Base-by-base conservation (phyloP, 2,888 invertebrate species). In the Amorpha juglandis region DNA sequence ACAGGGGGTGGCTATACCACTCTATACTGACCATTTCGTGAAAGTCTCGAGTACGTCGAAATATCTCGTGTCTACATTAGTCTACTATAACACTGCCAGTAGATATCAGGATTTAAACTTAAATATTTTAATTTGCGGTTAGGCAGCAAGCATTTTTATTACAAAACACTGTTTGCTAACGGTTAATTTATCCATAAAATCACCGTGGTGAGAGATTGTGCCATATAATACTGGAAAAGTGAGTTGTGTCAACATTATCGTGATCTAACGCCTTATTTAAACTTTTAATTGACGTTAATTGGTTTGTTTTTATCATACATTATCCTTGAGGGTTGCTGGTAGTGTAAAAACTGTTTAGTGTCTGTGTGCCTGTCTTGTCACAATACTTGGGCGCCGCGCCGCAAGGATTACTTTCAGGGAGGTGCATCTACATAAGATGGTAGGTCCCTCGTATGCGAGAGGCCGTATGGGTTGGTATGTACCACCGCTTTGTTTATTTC, bases 161-260 rank as follows among this genome's bases (percentile, higher is more conserved):
- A 42, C 58, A 38, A 42, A 38, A 42, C 27, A 27, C 58, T 42
- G 12, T 58, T 58, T 58, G 58, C 58, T 42, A 58, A 58, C 16
- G 19, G 16, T 58, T 58, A 42, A 38, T 55, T 38, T 58, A 42
- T 12, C 38, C 4, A 55, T 58, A 58, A 58, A 58, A 38, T 42
- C 58, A 55, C 55, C 19, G 42, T 42, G 38, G 38, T 58, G 38
- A 42, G 42, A 58, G 38, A 58, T 42, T 58, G 58, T 58, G 58
- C 38, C 58, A 58, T 42, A 58, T 27, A 27, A 27, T 58, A 58
- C 42, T 58, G 58, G 58, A 58, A 58, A 58, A 58, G 38, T 38
- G 19, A 42, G 58, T 19, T 58, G 58, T 19, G 19, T 12, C 42
- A 33, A 11, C 33, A 16, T 42, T 19, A 58, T 58, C 42, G 38